Percentiles rank a stretch among this genome's conserved stretches.
phyloP scores from a whole-genome alignment of 2,888 invertebrate genomes.

The Carpatolechia fugitivella region DNA sequence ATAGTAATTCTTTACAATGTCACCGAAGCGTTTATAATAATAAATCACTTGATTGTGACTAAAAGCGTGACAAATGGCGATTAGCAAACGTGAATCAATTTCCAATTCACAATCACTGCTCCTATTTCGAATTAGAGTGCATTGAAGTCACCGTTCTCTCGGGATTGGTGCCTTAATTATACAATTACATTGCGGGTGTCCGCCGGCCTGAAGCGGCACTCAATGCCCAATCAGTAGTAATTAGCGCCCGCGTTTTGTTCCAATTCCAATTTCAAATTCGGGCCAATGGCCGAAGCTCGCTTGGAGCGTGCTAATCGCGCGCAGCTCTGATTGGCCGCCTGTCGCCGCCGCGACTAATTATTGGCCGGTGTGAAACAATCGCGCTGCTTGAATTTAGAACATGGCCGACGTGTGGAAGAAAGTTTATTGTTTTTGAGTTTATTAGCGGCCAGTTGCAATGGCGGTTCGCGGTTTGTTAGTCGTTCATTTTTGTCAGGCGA shows the following conservation, averaged over 20 bases:
- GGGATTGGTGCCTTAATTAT: conserved; percentile 6
- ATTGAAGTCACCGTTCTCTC: conserved; percentile 7
- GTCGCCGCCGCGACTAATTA: conserved; percentile 52
- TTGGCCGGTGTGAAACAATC: conserved; percentile 60
- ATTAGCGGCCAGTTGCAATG: conserved; percentile 51
- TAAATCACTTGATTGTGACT: background rate
- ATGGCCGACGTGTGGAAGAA: conserved; percentile 45
- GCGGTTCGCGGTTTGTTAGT: conserved; percentile 41
- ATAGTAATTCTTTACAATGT: background rate
- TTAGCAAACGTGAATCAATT: background rate
- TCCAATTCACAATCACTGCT: conserved; percentile 1
- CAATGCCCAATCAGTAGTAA: conserved; percentile 55
- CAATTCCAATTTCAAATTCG: conserved; percentile 48
- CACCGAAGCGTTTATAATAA: background rate
- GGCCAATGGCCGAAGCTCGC: conserved; percentile 42
- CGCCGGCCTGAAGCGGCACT: conserved; percentile 10
- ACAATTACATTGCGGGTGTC: background rate
- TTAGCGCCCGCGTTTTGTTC: conserved; percentile 42
- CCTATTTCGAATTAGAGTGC: conserved; percentile 11
- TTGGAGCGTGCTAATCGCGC: conserved; percentile 34
- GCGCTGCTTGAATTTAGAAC: conserved; percentile 37
- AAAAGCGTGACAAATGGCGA: background rate
- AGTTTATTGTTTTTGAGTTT: conserved; percentile 48
- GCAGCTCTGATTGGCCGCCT: conserved; percentile 57
- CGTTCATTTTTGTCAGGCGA: conserved; percentile 16